Base-by-base conservation (phyloP, 1,140 invertebrate species). In the Goniozus legneri region DNA sequence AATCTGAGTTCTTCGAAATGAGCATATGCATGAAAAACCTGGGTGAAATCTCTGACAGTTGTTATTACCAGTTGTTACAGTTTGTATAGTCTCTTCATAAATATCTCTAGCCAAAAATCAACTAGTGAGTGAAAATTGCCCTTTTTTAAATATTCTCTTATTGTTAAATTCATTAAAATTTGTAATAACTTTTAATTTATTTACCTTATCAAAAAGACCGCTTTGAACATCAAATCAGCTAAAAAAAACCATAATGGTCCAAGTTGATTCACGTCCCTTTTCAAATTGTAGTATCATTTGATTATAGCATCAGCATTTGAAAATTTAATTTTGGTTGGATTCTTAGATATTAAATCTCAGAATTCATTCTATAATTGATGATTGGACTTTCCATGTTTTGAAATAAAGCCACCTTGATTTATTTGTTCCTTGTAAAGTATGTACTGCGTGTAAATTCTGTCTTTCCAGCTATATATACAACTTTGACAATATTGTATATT, bases 291-390 rank as follows among this genome's bases (percentile, higher is more conserved):
- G n/a, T n/a, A 97, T 60, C 97, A 94, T 62, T 97, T 79, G 36
- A 99, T 98, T 58, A 99, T 99, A 4, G 95, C 92, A 80, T 99
- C 96, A 4, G 98, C 95, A 79, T 98, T 97, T 3, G 99, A 77
- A 10, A 94, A 88, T 58, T 87, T 88, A 44, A 98, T 89, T 78
- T 96, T 88, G 61, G 89, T 86, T 24, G 97, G 96, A 82, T 99
- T 97, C 77, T 97, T 95, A 1, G 94, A 97, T 65, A 99, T 96
- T 14, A 99, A 75, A 64, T 98, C 92, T 78, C 96, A 98, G 2
- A 99, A 77, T 71, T 99, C 96, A 78, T 96, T 96, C 97, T 97
- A 99, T 8, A 99, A 73, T 77, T 98, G 94, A 80, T 98, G 93
- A 74, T 98, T 98, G 0, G 95, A 97, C 79, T 98, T 99, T n/a